Percentiles rank a stretch among this genome's conserved stretches.
These are phyloP conservation scores for Paguma larvata DNA, from an alignment of 2,797 vertebrate genomes.

Conservation along the genomic window DNA sequence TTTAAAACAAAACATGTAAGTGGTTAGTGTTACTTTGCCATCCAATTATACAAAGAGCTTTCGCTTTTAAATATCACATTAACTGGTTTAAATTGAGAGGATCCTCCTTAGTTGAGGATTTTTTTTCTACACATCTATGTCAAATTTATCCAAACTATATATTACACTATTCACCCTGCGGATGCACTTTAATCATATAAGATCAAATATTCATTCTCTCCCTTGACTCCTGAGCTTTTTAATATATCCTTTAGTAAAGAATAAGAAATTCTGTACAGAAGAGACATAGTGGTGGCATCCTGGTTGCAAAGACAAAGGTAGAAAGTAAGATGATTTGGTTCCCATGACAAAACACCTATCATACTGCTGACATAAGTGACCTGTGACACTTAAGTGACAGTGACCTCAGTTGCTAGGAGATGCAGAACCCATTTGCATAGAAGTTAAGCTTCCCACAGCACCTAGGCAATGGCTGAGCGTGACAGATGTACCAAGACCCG, in stretches of 20 bases:
- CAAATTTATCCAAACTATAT: background rate
- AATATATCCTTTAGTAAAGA: background rate
- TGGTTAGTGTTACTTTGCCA: background rate
- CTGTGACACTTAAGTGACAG: too few relatives aligned
- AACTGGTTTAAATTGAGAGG: background rate
- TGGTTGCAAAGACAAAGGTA: background rate
- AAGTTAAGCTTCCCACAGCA: background rate
- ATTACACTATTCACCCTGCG: background rate
- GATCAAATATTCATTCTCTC: background rate
- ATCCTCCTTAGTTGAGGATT: background rate
- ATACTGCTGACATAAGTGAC: background rate
- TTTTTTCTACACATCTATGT: background rate
- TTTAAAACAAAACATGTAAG: slow-evolving; percentile 16
- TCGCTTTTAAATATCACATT: slow-evolving; percentile 31
- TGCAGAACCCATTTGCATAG: background rate
- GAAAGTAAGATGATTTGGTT: background rate
- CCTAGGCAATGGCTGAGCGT: background rate
- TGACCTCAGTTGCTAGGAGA: accelerated
- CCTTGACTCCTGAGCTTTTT: background rate
- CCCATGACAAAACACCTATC: too few relatives aligned
- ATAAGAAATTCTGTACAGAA: background rate
- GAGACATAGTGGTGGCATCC: background rate
- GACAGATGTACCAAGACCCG: accelerated
- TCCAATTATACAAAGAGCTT: background rate
- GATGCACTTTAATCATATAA: background rate